Evolutionary conservation across 2,888 invertebrate genomes (phyloP).

Genomic region (Serrognathus titanus): DNA sequence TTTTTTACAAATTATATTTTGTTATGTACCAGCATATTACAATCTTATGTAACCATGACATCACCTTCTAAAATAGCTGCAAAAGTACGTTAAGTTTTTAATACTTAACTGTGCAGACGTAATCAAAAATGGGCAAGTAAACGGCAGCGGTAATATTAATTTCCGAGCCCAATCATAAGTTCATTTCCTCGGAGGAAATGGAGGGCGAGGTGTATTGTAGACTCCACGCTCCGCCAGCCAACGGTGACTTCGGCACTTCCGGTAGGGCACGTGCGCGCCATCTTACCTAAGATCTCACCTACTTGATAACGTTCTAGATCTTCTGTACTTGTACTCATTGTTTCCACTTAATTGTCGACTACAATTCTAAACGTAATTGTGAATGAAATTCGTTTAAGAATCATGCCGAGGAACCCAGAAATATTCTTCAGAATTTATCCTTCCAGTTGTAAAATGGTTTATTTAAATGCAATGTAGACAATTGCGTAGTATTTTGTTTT

Average conservation of each 20-base stretch:
- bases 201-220: constrained; percentile 37
- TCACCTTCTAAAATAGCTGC: too few relatives aligned
- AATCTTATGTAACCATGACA: too few relatives aligned
- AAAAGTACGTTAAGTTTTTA: too few relatives aligned
- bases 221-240: constrained; percentile 43
- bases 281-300: constrained; percentile 32
- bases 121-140: constrained; percentile 22
- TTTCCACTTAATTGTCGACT: constrained; percentile 2
- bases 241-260: constrained; percentile 45
- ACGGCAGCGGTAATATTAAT: constrained; percentile 36
- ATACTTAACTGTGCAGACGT: too few relatives aligned
- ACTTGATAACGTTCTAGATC: constrained; percentile 9
- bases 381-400: constrained; percentile 2
- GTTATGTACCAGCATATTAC: too few relatives aligned
- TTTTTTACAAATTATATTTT: too few relatives aligned
- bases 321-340: constrained; percentile 4
- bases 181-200: constrained; percentile 43
- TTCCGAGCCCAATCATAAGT: constrained; percentile 46
- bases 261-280: constrained; percentile 44
- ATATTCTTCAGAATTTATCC: background rate
- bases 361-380: background rate
- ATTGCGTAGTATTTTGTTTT: too few relatives aligned
- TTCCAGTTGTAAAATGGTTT: too few relatives aligned
- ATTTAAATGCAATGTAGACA: too few relatives aligned
- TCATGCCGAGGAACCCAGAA: background rate